Base-by-base conservation (phyloP, 1,140 invertebrate species). In the Triops longicaudatus region DNA sequence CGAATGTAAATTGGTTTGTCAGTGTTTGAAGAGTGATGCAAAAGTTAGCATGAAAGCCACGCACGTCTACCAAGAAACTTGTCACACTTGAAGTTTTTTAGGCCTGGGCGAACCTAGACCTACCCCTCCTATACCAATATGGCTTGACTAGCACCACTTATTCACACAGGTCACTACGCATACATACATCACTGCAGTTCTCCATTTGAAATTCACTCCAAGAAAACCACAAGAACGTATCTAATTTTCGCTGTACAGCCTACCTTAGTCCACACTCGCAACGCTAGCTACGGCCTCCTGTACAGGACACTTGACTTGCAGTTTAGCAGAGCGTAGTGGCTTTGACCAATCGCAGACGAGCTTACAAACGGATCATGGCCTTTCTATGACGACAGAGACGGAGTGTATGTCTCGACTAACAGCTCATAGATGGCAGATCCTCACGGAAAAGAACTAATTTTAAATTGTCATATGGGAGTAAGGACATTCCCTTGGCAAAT, bases 201-300 rank as follows among this genome's bases (percentile, higher is more conserved):
- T 63, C 50, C 50, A 63, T 63, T 63, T 22, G 17, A 63, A 63
- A n/a, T 63, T 63, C 50, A 63, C 50, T 22, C 50, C 50, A 63
- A 22, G 14, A 63, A 63, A 63, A 17, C 22, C 50, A 63, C 50
- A 22, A 14, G 22, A 63, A 63, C 10, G 50, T 63, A 63, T 63
- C n/a, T 63, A 63, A 63, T n/a, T 63, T 63, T 63, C 50, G 50
- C 50, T 63, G 50, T 63, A 63, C 50, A 63, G 50, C 50, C 50
- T 63, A 63, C n/a, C 50, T 63, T 63, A 63, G 50, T 63, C 22
- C 50, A 63, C 50, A 63, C 50, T 63, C 22, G 50, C 50, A 63
- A 63, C 50, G 50, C 50, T 63, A 63, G 50, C 50, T 63, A 63
- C 50, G 50, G 50, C 50, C 50, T 63, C 50, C 50, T 63, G 50